Evolutionary conservation across 2,797 vertebrate genomes (phyloP).

Genomic region (Paratrypauchen microcephalus): DNA sequence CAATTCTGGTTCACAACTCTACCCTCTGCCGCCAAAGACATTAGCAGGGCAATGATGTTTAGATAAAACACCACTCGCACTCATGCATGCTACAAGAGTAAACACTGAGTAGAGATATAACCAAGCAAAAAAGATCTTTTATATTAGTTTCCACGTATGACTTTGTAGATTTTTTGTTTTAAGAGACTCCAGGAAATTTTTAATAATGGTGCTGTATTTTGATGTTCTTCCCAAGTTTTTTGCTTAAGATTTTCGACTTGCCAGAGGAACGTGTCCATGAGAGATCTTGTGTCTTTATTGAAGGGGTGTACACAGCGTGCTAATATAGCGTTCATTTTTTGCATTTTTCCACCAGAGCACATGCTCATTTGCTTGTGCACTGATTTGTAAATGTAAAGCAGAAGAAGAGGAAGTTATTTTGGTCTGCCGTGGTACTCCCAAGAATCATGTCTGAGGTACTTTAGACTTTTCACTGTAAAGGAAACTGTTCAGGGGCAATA

Average conservation of each 20-base stretch:
- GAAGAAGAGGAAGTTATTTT: constrained; percentile 29
- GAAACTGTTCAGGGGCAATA: constrained; percentile 67
- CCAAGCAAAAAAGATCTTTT: constrained; percentile 63
- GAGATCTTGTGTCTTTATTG: constrained; percentile 32
- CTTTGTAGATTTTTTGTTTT: constrained; percentile 66
- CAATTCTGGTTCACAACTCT: constrained; percentile 51
- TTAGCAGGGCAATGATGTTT: constrained; percentile 55
- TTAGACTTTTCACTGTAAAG: constrained; percentile 51
- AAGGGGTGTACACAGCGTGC: constrained; percentile 18
- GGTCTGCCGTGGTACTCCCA: constrained; percentile 21
- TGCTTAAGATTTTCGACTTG: constrained; percentile 46
- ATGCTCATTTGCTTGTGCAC: constrained; percentile 23
- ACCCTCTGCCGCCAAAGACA: constrained; percentile 65
- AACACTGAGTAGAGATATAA: constrained; percentile 60
- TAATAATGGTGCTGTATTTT: constrained; percentile 73
- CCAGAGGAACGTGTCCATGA: constrained; percentile 48
- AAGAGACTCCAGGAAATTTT: constrained; percentile 67
- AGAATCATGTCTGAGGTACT: constrained; percentile 36
- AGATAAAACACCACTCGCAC: constrained; percentile 46
- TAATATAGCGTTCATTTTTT: constrained; percentile 28
- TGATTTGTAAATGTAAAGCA: constrained; percentile 30
- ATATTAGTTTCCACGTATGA: constrained; percentile 61
- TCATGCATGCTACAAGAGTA: constrained; percentile 65
- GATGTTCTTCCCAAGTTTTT: constrained; percentile 65
- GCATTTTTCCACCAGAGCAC: constrained; percentile 22